A percentile compares a stretch with the other conserved stretches of the same genome.
These are phyloP conservation scores for Drosophila eohydei DNA, from an alignment of 2,888 invertebrate genomes.

Conservation along the genomic window DNA sequence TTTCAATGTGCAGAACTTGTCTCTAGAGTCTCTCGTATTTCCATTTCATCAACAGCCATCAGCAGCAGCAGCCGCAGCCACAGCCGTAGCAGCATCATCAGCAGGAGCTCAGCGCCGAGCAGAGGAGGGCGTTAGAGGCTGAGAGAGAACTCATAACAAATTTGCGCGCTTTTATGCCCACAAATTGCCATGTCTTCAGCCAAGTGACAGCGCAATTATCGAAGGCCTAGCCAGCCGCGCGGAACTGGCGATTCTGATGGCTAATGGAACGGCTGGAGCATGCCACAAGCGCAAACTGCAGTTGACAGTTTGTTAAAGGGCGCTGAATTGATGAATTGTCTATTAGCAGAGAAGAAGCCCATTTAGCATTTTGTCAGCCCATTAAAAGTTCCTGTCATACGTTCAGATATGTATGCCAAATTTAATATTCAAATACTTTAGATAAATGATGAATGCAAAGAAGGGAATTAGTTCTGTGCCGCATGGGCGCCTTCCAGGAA, in stretches of 20 bases:
- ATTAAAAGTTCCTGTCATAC: conserved; percentile 39
- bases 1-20: conserved; percentile 67
- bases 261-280: conserved; percentile 36
- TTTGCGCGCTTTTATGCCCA: conserved; percentile 81
- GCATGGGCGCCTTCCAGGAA: background rate
- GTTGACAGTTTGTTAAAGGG: conserved; percentile 71
- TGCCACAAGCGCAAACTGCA: conserved; percentile 52
- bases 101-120: background rate
- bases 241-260: conserved; percentile 30
- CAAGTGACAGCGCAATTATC: conserved; percentile 80
- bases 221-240: conserved; percentile 56
- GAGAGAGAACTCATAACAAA: conserved; percentile 68
- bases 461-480: too few relatives aligned
- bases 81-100: background rate
- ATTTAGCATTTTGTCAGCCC: conserved; percentile 61
- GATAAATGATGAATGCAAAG: background rate
- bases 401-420: conserved; percentile 3
- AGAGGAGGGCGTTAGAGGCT: background rate
- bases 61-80: conserved; percentile 13
- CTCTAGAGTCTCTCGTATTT: conserved; percentile 59
- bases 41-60: conserved; percentile 73
- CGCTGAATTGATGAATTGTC: conserved; percentile 76
- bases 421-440: background rate
- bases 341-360: conserved; percentile 48
- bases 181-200: conserved; percentile 80